Conservation (phyloP, 2,888 invertebrate species). For the Andrena bicolor region DNA sequence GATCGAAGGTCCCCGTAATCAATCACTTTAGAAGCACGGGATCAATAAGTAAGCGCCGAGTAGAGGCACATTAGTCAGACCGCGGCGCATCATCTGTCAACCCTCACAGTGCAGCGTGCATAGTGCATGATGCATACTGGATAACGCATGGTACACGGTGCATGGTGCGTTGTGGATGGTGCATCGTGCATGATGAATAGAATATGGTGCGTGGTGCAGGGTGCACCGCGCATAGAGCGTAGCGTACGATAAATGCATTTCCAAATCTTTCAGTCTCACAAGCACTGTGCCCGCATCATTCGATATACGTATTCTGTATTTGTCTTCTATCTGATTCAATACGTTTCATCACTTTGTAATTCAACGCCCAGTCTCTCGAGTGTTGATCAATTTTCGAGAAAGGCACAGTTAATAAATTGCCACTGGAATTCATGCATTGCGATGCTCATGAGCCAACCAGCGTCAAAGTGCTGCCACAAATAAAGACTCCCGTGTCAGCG, state of each 20-base stretch:
- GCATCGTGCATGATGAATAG: not conserved
- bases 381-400: slow-evolving; percentile 15
- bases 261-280: not conserved
- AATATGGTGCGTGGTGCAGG: not conserved
- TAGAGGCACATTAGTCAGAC: not conserved
- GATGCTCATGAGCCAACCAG: slow-evolving; percentile 14
- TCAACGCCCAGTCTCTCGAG: not conserved
- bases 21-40: slow-evolving; percentile 6
- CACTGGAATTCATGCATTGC: slow-evolving; percentile 17
- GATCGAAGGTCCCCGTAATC: slow-evolving; percentile 1
- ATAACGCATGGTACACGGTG: not conserved
- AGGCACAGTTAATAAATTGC: slow-evolving; percentile 19
- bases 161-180: not conserved
- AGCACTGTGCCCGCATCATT: no score
- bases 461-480: not conserved
- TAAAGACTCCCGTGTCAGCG: not conserved
- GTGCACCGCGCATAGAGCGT: not conserved
- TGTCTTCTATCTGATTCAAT: no score
- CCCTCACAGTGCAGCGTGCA: not conserved
- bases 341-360: not conserved
- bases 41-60: not conserved
- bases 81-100: not conserved
- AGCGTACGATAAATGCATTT: not conserved
- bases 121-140: not conserved
- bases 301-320: not conserved